Conservation (phyloP, 2,797 vertebrate genomes). For the Harpagifer antarcticus region DNA sequence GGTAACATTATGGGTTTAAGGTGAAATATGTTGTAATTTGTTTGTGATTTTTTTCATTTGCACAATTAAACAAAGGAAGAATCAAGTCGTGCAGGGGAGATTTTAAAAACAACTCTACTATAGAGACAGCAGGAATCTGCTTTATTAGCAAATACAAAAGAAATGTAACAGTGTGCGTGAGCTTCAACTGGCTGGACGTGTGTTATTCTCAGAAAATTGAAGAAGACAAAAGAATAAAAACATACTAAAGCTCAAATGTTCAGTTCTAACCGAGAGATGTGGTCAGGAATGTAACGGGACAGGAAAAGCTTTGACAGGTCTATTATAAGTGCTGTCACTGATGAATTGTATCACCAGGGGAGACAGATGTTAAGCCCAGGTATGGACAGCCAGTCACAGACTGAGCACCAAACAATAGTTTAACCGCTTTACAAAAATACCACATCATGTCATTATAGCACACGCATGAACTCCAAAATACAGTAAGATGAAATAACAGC, state of each 20-base stretch:
- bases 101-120: no score
- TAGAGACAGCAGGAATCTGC: no score
- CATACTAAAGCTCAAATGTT: constrained; percentile 3
- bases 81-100: no score
- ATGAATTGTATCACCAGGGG: not conserved
- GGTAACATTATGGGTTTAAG: not conserved
- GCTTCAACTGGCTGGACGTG: not conserved
- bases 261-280: not conserved
- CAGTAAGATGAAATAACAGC: not conserved
- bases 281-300: constrained; percentile 20
- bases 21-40: not conserved
- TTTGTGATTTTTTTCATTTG: no score
- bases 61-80: no score
- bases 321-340: constrained; percentile 8
- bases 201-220: not conserved
- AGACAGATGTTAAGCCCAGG: not conserved
- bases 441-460: not conserved
- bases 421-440: not conserved
- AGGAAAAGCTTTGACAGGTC: constrained; percentile 7
- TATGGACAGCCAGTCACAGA: not conserved
- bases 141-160: no score
- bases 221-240: constrained; percentile 14
- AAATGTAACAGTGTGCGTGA: not conserved
- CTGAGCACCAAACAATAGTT: not conserved
- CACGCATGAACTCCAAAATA: not conserved